Evolutionary conservation across 2,888 invertebrate genomes (phyloP).

Genomic region (Metacarcinus magister): DNA sequence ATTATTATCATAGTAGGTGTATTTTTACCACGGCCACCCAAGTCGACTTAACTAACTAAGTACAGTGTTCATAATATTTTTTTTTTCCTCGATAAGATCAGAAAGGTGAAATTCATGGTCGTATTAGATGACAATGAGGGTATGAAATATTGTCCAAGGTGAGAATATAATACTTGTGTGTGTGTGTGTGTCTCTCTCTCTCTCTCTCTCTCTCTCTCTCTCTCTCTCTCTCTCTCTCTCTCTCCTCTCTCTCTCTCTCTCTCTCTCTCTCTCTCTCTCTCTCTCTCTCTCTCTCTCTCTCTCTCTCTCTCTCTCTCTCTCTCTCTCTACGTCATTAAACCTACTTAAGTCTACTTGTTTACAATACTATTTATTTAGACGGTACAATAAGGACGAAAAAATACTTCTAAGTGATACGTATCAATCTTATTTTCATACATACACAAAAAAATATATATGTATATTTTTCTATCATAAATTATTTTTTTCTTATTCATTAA

Average conservation of each 20-base stretch:
- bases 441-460: neutral
- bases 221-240: constrained; percentile 2
- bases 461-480: neutral
- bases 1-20: neutral
- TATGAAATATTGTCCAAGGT: neutral
- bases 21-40: neutral
- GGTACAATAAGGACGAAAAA: neutral
- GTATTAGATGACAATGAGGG: neutral
- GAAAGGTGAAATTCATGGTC: neutral
- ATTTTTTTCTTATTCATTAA: neutral
- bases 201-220: neutral
- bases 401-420: neutral
- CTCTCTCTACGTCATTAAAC: neutral
- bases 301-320: neutral
- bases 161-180: neutral
- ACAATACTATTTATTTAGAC: neutral
- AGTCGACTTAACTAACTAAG: neutral
- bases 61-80: neutral
- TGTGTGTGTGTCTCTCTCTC: neutral
- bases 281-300: neutral
- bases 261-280: constrained; percentile 2
- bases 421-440: neutral
- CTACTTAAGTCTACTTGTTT: neutral
- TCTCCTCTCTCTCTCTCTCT: constrained; percentile 2
- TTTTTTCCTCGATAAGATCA: neutral